phyloP scores from a whole-genome alignment of 2,888 invertebrate genomes.

The Hyles lineata region DNA sequence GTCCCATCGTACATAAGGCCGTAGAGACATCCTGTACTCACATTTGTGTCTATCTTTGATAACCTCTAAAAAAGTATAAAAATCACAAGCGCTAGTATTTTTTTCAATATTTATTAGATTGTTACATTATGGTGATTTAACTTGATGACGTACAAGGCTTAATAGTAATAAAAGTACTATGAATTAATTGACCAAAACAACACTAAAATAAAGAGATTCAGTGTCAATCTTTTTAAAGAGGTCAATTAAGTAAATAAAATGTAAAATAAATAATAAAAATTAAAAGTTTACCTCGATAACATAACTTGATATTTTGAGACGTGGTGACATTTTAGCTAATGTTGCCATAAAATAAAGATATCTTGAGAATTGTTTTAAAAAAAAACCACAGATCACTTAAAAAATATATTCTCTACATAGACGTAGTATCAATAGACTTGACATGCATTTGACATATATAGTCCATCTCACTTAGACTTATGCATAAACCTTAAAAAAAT shows the following conservation, averaged over 20 bases:
- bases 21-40: conserved; percentile 88
- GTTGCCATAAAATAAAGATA: conserved; percentile 35
- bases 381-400: too few relatives aligned
- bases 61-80: conserved; percentile 84
- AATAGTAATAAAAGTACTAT: not conserved
- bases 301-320: conserved; percentile 89
- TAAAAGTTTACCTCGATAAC: conserved; percentile 87
- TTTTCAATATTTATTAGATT: not conserved
- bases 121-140: conserved; percentile 12
- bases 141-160: conserved; percentile 13
- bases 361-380: not conserved
- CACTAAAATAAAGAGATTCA: too few relatives aligned
- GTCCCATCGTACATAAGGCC: conserved; percentile 90
- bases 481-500: too few relatives aligned
- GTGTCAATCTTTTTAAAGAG: not conserved
- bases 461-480: too few relatives aligned
- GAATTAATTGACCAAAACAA: not conserved
- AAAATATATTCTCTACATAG: too few relatives aligned
- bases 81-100: conserved; percentile 2
- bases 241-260: not conserved
- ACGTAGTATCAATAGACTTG: too few relatives aligned
- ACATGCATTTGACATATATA: too few relatives aligned
- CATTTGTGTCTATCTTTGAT: conserved; percentile 85
- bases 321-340: conserved; percentile 87
- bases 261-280: conserved; percentile 41